Conservation (phyloP, 2,797 vertebrate species). For the Centropyge bicolor region DNA sequence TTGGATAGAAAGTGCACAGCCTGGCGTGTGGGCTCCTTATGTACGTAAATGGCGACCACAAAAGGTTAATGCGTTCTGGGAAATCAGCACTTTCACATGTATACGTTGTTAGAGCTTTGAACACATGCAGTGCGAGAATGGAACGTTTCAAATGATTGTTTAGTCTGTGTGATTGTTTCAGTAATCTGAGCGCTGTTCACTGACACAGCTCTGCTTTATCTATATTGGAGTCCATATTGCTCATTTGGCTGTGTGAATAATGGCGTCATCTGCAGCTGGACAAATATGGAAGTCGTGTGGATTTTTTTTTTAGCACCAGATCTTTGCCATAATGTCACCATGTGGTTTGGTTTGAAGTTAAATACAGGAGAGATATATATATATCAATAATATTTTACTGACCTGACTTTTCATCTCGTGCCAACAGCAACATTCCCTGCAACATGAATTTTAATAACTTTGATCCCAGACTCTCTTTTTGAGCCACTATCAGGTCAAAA, state of each 20-base stretch:
- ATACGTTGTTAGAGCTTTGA: neutral
- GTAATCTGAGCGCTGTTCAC: neutral
- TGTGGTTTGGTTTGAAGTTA: neutral
- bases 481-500: no score
- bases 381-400: no score
- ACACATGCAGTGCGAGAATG: neutral
- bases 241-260: neutral
- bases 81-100: conserved; percentile 9
- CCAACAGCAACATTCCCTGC: no score
- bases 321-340: neutral
- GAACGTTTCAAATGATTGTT: conserved; percentile 16
- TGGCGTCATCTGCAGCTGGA: neutral
- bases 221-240: no score
- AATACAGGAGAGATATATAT: no score
- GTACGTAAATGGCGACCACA: conserved; percentile 2
- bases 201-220: neutral
- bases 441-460: no score
- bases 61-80: conserved; percentile 41
- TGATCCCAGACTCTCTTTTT: no score
- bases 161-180: neutral
- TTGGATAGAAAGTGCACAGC: conserved; percentile 8
- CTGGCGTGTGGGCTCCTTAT: conserved; percentile 1
- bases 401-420: no score
- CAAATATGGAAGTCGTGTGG: neutral
- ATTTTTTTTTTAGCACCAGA: neutral